Conservation (phyloP, 1,140 invertebrate species). For the Zaprionus kolodkinae region DNA sequence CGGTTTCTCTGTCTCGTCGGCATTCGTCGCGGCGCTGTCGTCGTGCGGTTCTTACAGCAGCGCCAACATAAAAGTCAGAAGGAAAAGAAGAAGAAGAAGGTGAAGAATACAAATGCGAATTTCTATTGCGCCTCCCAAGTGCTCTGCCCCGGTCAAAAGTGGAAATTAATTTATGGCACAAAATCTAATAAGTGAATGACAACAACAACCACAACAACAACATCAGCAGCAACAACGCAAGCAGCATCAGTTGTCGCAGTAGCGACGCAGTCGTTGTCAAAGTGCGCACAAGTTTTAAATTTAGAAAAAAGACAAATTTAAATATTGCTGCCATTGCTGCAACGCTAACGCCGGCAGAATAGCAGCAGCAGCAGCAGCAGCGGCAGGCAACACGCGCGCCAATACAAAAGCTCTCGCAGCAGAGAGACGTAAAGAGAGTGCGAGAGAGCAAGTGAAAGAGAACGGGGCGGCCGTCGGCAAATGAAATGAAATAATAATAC, state of each 20-base stretch:
- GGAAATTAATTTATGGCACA: slow-evolving; percentile 69
- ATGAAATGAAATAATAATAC: slow-evolving; percentile 20
- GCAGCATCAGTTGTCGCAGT: slow-evolving; percentile 5
- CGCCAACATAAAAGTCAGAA: slow-evolving; percentile 51
- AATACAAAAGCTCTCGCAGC: slow-evolving; percentile 50
- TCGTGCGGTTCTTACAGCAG: slow-evolving; percentile 29
- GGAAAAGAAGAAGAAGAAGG: slow-evolving; percentile 23
- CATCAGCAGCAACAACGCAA: slow-evolving; percentile 1
- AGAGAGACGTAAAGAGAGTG: not conserved
- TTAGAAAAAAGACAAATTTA: slow-evolving; percentile 44
- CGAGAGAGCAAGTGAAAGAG: not conserved
- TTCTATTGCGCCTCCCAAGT: slow-evolving; percentile 52
- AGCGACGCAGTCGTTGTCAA: slow-evolving; percentile 17
- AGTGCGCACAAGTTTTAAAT: slow-evolving; percentile 38
- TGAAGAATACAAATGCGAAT: slow-evolving; percentile 57
- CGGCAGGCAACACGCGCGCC: slow-evolving; percentile 54
- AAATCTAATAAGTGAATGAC: slow-evolving; percentile 64
- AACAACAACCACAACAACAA: slow-evolving; percentile 51
- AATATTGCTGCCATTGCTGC: slow-evolving; percentile 38
- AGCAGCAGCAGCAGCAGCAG: slow-evolving; percentile 21
- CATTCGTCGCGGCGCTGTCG: slow-evolving; percentile 23
- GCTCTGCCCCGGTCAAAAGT: slow-evolving; percentile 32
- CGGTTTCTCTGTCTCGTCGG: slow-evolving; percentile 18
- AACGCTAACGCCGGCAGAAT: slow-evolving; percentile 12
- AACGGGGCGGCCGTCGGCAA: slow-evolving; percentile 38